Evolutionary conservation across 2,888 invertebrate genomes (phyloP).

Genomic region (Erannis defoliaria): DNA sequence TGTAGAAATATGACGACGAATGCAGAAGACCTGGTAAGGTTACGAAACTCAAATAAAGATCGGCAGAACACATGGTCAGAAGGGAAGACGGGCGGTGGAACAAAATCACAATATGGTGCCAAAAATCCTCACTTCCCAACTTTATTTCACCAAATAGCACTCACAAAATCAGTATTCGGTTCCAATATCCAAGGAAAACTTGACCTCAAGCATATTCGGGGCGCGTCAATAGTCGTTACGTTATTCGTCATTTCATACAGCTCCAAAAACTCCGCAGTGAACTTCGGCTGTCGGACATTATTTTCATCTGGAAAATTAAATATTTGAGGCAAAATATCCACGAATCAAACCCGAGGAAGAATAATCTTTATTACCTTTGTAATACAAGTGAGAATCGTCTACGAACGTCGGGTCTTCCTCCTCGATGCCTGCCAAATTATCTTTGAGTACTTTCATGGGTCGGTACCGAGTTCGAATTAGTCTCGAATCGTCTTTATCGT

Average conservation of each 20-base stretch:
- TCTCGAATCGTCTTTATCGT: constrained; percentile 76
- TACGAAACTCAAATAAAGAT: too few relatives aligned
- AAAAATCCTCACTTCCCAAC: background rate
- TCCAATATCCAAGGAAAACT: constrained; percentile 83
- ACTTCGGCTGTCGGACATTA: constrained; percentile 73
- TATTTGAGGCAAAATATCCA: constrained; percentile 39
- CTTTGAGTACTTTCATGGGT: constrained; percentile 81
- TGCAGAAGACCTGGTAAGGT: too few relatives aligned
- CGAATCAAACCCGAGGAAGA: constrained; percentile 17
- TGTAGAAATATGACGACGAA: too few relatives aligned
- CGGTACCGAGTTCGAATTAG: constrained; percentile 78
- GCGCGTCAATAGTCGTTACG: constrained; percentile 74
- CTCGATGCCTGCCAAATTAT: constrained; percentile 72
- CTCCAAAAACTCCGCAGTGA: constrained; percentile 72
- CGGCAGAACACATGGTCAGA: too few relatives aligned
- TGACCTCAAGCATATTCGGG: constrained; percentile 72
- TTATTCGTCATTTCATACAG: constrained; percentile 73
- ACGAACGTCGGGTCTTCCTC: constrained; percentile 77
- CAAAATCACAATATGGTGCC: background rate
- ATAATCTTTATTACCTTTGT: constrained; percentile 65
- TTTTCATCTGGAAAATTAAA: constrained; percentile 66
- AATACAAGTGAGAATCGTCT: constrained; percentile 80
- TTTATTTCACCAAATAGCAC: constrained; percentile 42
- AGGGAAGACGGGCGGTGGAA: too few relatives aligned
- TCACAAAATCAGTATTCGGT: constrained; percentile 78